Base-by-base conservation (phyloP, 92 coral and sea anemone species). In the Micromussa lordhowensis region DNA sequence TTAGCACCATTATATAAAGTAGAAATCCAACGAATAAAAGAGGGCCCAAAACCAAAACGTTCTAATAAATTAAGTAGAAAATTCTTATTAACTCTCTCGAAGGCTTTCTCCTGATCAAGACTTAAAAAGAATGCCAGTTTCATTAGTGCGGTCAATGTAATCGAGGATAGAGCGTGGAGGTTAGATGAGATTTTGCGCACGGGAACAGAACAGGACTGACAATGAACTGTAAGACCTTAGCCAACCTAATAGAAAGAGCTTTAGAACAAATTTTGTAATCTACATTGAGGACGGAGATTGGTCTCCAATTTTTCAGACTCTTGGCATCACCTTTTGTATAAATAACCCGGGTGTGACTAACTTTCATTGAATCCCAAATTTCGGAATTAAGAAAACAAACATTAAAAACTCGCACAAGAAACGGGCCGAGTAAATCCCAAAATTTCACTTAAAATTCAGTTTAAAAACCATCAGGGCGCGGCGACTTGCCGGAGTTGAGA, bases 41-140 rank as follows among this genome's bases (percentile, higher is more conserved):
- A 5, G 0, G 69, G 84, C 0, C 85, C 85, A 6, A 87, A 68
- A 14, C 90, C 90, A 69, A n/a, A 22, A 0, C 13, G 68, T 0
- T 16, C 0, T 4, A 87, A 12, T 0, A 79, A 7, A 11, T 58
- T 10, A 0, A 13, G 2, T 0, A 79, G 28, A 54, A 87, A 79
- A 13, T 38, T 21, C 0, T 59, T 19, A 16, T 78, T 17, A 5
- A 86, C 85, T 0, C 81, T 32, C 10, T 79, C 73, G 69, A 87
- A 87, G 18, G 80, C 79, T 4, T 79, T 87, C 19, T 87, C 90
- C 38, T 84, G 87, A 15, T 84, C 87, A 7, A 84, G 72, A 22
- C 71, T 72, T 3, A 84, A 16, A n/a, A 0, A 79, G 18, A 36
- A 87, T 79, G 10, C 18, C 84, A 0, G 79, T 30, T 66, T 87